These are phyloP conservation scores for Leucozona laternaria DNA, from an alignment of 2,888 invertebrate genomes.

Conservation along the genomic window DNA sequence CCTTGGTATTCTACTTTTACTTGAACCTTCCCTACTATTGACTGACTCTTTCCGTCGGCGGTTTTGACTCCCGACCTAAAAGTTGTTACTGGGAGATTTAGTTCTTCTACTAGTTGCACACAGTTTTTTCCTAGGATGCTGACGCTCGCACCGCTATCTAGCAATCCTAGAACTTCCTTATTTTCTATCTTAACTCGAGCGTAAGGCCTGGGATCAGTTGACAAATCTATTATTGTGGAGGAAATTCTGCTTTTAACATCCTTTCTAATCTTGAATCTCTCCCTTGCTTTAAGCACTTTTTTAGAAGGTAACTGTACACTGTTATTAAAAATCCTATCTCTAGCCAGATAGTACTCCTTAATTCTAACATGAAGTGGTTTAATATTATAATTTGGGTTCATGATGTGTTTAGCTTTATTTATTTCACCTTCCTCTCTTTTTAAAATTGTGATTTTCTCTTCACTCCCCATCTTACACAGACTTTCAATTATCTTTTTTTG, in stretches of 20 bases:
- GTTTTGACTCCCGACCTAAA: background rate
- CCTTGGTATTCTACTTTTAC: background rate
- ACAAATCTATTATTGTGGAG: background rate
- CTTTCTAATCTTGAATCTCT: background rate
- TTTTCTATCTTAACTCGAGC: background rate
- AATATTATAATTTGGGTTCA: background rate
- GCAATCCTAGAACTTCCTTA: background rate
- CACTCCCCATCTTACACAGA: background rate
- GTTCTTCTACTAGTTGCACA: background rate
- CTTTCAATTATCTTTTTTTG: too few species aligned
- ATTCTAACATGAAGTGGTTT: background rate
- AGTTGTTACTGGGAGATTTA: background rate
- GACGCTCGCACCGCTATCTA: too few species aligned
- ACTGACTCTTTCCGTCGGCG: background rate
- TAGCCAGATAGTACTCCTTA: background rate
- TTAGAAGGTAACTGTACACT: background rate
- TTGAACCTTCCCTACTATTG: background rate
- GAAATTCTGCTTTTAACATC: background rate
- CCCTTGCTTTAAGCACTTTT: background rate
- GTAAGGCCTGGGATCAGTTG: background rate
- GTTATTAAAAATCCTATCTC: background rate
- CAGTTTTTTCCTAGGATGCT: too few species aligned
- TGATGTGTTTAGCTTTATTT: background rate
- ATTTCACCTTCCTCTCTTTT: background rate
- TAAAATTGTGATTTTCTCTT: background rate